phyloP scores from a whole-genome alignment of 1,140 invertebrate genomes.

The Polyergus mexicanus region DNA sequence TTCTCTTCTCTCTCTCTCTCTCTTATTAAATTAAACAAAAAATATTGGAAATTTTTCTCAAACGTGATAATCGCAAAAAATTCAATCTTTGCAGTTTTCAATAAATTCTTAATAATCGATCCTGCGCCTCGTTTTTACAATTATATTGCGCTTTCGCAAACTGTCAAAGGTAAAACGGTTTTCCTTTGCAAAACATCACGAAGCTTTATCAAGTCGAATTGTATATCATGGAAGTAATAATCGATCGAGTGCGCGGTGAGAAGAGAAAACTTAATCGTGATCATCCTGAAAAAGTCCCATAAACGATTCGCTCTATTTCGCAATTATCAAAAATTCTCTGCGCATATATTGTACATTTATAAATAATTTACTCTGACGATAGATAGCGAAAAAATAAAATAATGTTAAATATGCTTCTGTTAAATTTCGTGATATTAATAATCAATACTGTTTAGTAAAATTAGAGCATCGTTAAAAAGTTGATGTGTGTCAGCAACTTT shows the following conservation, averaged over 20 bases:
- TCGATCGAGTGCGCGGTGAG: background rate
- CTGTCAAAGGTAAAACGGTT: constrained; percentile 19
- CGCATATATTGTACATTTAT: background rate
- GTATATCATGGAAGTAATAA: constrained; percentile 37
- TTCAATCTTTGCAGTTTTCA: background rate
- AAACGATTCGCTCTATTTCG: background rate
- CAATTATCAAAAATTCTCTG: background rate
- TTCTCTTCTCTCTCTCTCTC: background rate
- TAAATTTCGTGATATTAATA: background rate
- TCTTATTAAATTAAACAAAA: background rate
- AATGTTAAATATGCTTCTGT: background rate
- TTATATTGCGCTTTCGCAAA: constrained; percentile 53
- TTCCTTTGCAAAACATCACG: constrained; percentile 4
- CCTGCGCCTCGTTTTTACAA: constrained; percentile 33
- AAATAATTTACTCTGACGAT: background rate
- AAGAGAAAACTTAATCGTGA: background rate
- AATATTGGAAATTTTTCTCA: background rate
- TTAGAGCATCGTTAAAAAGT: background rate
- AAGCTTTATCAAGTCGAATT: background rate
- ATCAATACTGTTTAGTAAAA: background rate
- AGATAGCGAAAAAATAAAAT: background rate
- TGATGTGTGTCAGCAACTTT: constrained; percentile 1
- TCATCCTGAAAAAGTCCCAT: background rate
- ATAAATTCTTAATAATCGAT: constrained; percentile 24
- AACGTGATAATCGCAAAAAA: background rate